phyloP scores from a whole-genome alignment of 2,113 vertebrate species.

The Chionomys nivalis region DNA sequence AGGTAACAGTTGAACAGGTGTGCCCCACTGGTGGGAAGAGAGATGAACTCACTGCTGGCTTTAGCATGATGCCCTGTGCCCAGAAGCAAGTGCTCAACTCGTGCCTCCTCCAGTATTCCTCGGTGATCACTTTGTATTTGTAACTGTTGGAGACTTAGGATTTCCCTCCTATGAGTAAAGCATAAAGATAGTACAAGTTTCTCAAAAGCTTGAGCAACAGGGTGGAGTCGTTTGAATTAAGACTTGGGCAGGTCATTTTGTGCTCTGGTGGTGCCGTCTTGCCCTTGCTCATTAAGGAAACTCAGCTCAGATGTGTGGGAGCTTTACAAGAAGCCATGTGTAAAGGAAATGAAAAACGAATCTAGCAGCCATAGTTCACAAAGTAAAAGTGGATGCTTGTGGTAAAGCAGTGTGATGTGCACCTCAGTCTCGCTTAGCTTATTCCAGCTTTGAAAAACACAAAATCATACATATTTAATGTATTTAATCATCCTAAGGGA shows the following conservation, averaged over 20 bases:
- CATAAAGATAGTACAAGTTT: background rate
- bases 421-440: slow-evolving; percentile 39
- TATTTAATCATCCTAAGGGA: slow-evolving; percentile 2
- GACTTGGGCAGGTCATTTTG: background rate
- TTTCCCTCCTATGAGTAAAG: background rate
- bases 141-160: background rate
- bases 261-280: background rate
- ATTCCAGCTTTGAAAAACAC: slow-evolving; percentile 23
- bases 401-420: background rate
- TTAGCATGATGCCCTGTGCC: background rate
- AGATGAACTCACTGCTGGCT: background rate
- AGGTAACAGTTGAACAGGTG: slow-evolving; percentile 85
- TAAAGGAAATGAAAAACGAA: slow-evolving; percentile 65
- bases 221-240: background rate
- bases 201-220: background rate
- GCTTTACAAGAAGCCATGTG: slow-evolving; percentile 54
- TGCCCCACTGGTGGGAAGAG: background rate
- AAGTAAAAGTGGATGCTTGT: slow-evolving; percentile 67
- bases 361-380: slow-evolving; percentile 38
- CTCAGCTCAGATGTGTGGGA: background rate
- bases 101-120: background rate
- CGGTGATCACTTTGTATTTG: background rate
- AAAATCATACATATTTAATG: slow-evolving; percentile 26
- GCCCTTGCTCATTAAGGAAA: slow-evolving; percentile 8
- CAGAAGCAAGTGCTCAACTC: background rate